Percentiles rank a stretch among this genome's conserved stretches.
phyloP scores from a whole-genome alignment of 2,113 vertebrate species.

The Catharus minimus region DNA sequence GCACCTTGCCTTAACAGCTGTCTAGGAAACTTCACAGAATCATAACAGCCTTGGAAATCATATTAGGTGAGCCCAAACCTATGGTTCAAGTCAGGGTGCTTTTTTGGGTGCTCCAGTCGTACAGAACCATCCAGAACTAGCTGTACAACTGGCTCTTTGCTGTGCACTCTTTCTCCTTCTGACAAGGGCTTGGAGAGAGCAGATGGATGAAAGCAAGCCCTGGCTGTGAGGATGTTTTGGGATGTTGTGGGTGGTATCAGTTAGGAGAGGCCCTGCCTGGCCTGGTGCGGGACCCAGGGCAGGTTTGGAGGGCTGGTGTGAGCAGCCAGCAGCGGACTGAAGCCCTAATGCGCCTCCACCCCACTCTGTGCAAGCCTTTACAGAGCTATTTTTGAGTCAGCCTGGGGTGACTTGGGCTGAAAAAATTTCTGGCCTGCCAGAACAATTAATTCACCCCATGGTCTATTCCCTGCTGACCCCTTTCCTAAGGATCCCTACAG shows the following conservation, averaged over 20 bases:
- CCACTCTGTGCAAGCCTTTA: rapidly evolving
- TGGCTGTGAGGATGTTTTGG: background rate
- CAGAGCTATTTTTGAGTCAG: background rate
- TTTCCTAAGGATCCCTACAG: background rate
- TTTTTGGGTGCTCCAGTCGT: background rate
- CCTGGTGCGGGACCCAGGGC: rapidly evolving
- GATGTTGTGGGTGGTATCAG: background rate
- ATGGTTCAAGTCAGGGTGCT: background rate
- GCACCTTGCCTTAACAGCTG: background rate
- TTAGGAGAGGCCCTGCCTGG: background rate
- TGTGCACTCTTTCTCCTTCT: background rate
- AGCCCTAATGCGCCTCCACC: background rate
- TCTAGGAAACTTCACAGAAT: background rate
- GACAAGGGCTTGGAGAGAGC: background rate
- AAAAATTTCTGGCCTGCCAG: conserved; percentile 1
- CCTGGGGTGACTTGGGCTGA: background rate
- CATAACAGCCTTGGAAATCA: background rate
- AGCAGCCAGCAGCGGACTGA: background rate
- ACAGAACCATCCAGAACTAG: background rate
- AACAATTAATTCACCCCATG: conserved; percentile 19
- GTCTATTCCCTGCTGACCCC: background rate
- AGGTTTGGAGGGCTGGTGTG: background rate
- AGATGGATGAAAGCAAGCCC: background rate
- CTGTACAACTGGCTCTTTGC: background rate
- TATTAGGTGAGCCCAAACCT: background rate